Evolutionary conservation across 2,888 invertebrate species (phyloP).

Genomic region (Poecilobothrus nobilitatus): DNA sequence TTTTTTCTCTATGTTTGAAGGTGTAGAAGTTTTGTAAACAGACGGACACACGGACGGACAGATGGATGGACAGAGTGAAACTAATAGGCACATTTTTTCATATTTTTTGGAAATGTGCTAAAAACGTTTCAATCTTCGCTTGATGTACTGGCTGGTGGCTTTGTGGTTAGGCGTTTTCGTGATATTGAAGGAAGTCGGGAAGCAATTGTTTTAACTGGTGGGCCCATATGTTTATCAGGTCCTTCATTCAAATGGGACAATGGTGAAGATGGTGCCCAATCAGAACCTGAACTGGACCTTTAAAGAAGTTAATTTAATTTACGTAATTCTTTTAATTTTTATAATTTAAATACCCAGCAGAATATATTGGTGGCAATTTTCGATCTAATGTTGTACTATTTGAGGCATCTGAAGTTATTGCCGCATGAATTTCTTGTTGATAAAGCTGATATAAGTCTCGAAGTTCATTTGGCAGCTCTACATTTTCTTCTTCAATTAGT

Average conservation of each 20-base stretch:
- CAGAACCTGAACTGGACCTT: constrained; percentile 43
- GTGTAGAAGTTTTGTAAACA: too few species aligned
- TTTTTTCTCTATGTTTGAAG: too few species aligned
- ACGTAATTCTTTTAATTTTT: background rate
- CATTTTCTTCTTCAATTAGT: constrained; percentile 69
- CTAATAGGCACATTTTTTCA: too few species aligned
- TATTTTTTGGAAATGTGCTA: too few species aligned
- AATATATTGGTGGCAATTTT: constrained; percentile 43
- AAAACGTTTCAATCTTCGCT: constrained; percentile 20
- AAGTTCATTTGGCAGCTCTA: constrained; percentile 64
- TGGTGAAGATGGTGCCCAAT: constrained; percentile 41
- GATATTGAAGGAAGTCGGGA: constrained; percentile 21
- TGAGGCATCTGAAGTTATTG: constrained; percentile 45
- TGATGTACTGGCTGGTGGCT: constrained; percentile 17
- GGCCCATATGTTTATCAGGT: constrained; percentile 24
- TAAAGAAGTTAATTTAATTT: background rate
- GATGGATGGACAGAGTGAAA: too few species aligned
- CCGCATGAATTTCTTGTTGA: constrained; percentile 79
- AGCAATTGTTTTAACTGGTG: constrained; percentile 22
- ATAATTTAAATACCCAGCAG: constrained; percentile 35
- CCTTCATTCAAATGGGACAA: constrained; percentile 19
- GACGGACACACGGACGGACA: too few species aligned
- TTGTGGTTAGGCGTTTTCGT: constrained; percentile 12
- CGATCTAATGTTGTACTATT: constrained; percentile 35
- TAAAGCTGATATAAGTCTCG: constrained; percentile 73